Conservation (phyloP, 2,797 vertebrate species). For the Diceros bicornis region DNA sequence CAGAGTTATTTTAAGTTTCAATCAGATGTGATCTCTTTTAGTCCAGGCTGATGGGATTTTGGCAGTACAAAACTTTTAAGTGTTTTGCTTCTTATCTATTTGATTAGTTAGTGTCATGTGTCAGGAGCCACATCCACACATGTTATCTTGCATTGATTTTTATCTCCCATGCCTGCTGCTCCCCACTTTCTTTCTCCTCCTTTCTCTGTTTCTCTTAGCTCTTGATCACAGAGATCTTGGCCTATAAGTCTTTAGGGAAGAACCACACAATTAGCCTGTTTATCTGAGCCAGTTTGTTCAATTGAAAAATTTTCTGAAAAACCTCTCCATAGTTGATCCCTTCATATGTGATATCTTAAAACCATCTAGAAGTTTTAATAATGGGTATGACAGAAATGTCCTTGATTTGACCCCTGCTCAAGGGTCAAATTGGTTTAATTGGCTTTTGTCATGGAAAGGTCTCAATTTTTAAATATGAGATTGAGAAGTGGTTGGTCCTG, state of each 20-base stretch:
- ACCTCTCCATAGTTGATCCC: not conserved
- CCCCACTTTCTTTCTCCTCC: not conserved
- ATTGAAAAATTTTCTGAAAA: not conserved
- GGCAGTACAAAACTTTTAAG: not conserved
- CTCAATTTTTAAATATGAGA: not conserved
- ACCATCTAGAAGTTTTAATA: not conserved
- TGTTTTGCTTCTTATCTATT: not conserved
- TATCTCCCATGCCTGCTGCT: not conserved
- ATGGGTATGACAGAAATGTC: not conserved
- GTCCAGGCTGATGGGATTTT: not conserved
- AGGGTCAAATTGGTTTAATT: not conserved
- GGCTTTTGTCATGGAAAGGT: not conserved
- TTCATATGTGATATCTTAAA: not conserved
- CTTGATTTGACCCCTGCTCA: not conserved
- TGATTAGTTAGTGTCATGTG: not conserved
- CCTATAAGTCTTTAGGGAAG: not conserved
- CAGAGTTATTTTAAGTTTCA: not conserved
- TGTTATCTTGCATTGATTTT: not conserved
- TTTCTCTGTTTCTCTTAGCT: not conserved
- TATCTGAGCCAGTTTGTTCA: not conserved
- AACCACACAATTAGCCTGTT: not conserved
- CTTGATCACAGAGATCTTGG: not conserved
- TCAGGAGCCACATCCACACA: not conserved
- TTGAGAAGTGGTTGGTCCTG: not conserved
- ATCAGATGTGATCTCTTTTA: not conserved